Conservation (phyloP, 2,888 invertebrate genomes). For the Lepidochrysops patricia region DNA sequence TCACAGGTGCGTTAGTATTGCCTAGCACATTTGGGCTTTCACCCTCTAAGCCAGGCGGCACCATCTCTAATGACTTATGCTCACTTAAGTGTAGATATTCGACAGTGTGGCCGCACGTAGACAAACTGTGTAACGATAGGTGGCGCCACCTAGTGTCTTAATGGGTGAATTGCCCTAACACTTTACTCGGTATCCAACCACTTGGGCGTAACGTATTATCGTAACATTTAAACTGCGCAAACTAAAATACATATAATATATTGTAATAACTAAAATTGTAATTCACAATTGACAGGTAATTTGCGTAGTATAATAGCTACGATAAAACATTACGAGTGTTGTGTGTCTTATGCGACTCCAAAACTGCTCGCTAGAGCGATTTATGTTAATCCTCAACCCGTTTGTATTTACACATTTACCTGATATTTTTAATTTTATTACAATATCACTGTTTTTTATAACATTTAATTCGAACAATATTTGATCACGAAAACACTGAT, state of each 20-base stretch:
- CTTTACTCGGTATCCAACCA: too few species aligned
- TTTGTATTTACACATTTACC: not conserved
- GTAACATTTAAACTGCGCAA: too few species aligned
- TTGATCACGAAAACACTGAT: not conserved
- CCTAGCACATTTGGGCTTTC: not conserved
- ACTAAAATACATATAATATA: too few species aligned
- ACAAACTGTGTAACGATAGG: not conserved
- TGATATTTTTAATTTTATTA: not conserved
- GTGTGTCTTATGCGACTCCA: not conserved
- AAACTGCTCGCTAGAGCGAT: not conserved
- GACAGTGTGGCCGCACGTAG: too few species aligned
- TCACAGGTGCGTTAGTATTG: not conserved
- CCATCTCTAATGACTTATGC: too few species aligned
- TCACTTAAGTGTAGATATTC: too few species aligned
- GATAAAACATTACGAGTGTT: too few species aligned
- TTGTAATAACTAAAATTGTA: too few species aligned
- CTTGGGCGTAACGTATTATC: too few species aligned
- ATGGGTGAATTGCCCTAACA: not conserved
- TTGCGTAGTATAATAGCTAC: too few species aligned
- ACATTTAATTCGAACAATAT: not conserved
- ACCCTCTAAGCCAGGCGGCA: not conserved
- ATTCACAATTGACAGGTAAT: too few species aligned
- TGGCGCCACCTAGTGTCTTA: not conserved
- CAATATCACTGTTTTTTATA: not conserved
- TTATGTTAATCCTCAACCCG: not conserved